phyloP scores from a whole-genome alignment of 2,888 invertebrate species.

The Perdita meconis region DNA sequence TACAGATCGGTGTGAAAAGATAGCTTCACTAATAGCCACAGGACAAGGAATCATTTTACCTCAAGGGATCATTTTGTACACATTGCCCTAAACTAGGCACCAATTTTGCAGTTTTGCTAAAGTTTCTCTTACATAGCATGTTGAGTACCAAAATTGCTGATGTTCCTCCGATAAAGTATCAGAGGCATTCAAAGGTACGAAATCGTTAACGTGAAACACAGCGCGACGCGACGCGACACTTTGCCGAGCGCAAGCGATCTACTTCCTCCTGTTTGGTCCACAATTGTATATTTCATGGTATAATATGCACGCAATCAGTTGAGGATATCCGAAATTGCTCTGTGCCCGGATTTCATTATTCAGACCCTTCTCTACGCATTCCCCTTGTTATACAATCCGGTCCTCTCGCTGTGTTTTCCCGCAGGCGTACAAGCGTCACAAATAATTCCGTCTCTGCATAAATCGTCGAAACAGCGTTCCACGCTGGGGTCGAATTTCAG shows the following conservation, averaged over 20 bases:
- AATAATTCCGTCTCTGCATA: conserved; percentile 61
- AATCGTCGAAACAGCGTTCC: conserved; percentile 53
- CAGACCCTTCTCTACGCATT: conserved; percentile 30
- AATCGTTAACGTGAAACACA: too few relatives aligned
- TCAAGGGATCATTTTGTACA: too few relatives aligned
- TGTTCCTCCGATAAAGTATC: too few relatives aligned
- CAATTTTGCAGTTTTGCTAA: too few relatives aligned
- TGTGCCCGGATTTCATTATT: conserved; percentile 55
- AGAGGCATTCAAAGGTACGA: too few relatives aligned
- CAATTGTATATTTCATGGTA: conserved; percentile 11
- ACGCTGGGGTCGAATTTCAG: conserved; percentile 45
- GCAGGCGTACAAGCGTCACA: conserved; percentile 38
- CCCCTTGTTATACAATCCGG: conserved; percentile 37
- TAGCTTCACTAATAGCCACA: too few relatives aligned
- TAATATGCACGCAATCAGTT: conserved; percentile 43
- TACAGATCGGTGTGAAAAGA: too few relatives aligned
- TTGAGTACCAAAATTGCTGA: too few relatives aligned
- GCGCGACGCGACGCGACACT: too few relatives aligned
- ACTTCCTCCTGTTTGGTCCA: background rate
- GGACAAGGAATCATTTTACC: too few relatives aligned
- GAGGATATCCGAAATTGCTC: conserved; percentile 49
- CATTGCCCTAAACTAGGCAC: too few relatives aligned
- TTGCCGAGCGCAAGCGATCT: background rate
- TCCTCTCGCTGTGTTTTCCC: conserved; percentile 23
- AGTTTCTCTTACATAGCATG: too few relatives aligned